Percentiles rank a stretch among this genome's conserved stretches.
Conservation (phyloP, 1,140 invertebrate species). For the Drosophila ogumai region DNA sequence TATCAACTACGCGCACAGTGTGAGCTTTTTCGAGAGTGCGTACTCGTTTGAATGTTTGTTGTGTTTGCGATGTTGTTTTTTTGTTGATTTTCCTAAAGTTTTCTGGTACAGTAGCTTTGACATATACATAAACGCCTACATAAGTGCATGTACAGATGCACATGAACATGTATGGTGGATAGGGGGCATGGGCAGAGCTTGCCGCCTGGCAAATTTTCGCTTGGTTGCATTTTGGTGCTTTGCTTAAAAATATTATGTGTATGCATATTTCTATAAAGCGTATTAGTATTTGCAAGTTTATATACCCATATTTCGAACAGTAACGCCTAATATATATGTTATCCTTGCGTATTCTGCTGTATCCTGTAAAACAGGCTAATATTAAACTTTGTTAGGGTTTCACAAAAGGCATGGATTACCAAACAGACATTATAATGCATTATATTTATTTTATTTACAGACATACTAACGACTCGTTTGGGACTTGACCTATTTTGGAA, state of each 20-base stretch:
- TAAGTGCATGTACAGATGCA: slow-evolving; percentile 18
- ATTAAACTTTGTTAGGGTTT: background rate
- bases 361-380: too few relatives aligned
- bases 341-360: background rate
- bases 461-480: background rate
- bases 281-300: slow-evolving; percentile 6
- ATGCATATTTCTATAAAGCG: slow-evolving; percentile 46
- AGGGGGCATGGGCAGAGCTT: slow-evolving; percentile 18
- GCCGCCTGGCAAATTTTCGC: slow-evolving; percentile 44
- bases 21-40: slow-evolving; percentile 53
- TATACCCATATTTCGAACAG: background rate
- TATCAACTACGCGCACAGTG: slow-evolving; percentile 12
- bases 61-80: slow-evolving; percentile 34
- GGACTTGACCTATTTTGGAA: background rate
- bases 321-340: background rate
- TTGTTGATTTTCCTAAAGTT: slow-evolving; percentile 46
- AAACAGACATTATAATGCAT: background rate
- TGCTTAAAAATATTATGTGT: slow-evolving; percentile 54
- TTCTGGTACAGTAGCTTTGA: slow-evolving; percentile 54
- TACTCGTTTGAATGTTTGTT: slow-evolving; percentile 38
- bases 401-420: background rate
- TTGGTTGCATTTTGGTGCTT: slow-evolving; percentile 47
- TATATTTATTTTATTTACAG: background rate
- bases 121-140: slow-evolving; percentile 19
- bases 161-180: slow-evolving; percentile 12